Evolutionary conservation across 2,797 vertebrate species (phyloP).

Genomic region (Pangasius sanitwongsei): DNA sequence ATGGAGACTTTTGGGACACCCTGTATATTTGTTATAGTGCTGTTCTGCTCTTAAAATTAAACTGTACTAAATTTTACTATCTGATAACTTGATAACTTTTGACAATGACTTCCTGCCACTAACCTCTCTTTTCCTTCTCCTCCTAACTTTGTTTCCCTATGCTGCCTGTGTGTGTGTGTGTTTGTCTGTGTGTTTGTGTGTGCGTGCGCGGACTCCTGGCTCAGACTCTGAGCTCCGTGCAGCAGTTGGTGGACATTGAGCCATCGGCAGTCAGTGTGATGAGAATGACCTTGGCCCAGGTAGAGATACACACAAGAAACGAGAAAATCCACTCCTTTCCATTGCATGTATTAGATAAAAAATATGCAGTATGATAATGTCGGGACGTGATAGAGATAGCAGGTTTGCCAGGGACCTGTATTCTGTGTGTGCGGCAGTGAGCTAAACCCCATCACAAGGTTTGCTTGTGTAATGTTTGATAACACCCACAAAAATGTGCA

Average conservation of each 20-base stretch:
- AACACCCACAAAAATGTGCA: background rate
- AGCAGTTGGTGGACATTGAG: slow-evolving; percentile 98
- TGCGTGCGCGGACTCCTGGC: slow-evolving; percentile 48
- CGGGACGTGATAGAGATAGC: background rate
- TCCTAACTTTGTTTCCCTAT: slow-evolving; percentile 48
- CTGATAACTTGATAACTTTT: background rate
- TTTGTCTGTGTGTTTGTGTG: slow-evolving; percentile 5
- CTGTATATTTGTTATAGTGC: background rate
- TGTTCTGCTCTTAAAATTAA: background rate
- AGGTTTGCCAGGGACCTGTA: background rate
- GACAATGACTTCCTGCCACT: slow-evolving; percentile 14
- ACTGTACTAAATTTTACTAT: background rate
- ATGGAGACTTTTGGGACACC: no score
- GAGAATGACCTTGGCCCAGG: slow-evolving; percentile 99
- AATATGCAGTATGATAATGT: background rate
- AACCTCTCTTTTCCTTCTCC: slow-evolving; percentile 5
- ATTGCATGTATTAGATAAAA: slow-evolving; percentile 1
- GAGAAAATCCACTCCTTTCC: background rate
- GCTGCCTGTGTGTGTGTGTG: slow-evolving; percentile 48
- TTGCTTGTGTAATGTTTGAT: background rate
- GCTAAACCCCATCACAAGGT: background rate
- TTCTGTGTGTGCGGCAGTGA: background rate
- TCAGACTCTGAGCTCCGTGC: slow-evolving; percentile 92
- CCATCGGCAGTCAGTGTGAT: slow-evolving; percentile 97
- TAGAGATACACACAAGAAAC: slow-evolving; percentile 66